Evolutionary conservation across 2,888 invertebrate genomes (phyloP).

Genomic region (Isotomurus palustris): DNA sequence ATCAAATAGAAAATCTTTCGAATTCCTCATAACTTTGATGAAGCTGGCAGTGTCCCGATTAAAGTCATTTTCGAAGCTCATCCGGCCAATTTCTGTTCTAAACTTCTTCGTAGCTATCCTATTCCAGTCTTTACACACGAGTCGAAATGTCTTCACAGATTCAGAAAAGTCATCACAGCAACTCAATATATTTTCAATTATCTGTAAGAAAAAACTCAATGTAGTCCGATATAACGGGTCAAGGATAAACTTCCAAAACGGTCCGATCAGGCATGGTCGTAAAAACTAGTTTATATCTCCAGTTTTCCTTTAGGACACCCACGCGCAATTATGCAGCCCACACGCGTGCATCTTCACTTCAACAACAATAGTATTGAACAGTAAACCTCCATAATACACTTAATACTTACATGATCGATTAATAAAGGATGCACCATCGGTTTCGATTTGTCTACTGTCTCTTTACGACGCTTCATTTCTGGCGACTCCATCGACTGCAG

Average conservation of each 20-base stretch:
- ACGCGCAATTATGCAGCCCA: too few species aligned
- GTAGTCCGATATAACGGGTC: neutral
- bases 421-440: constrained; percentile 10
- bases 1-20: constrained; percentile 14
- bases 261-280: too few species aligned
- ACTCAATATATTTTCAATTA: constrained; percentile 16
- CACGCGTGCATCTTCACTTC: too few species aligned
- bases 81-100: constrained; percentile 9
- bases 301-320: too few species aligned
- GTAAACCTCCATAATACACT: too few species aligned
- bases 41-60: constrained; percentile 14
- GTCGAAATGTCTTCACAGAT: constrained; percentile 16
- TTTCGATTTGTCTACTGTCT: neutral
- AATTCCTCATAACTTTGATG: constrained; percentile 16
- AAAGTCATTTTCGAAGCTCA: constrained; percentile 21
- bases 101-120: constrained; percentile 16
- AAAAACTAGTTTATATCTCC: too few species aligned
- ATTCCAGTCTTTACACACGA: constrained; percentile 16
- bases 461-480: neutral
- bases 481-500: too few species aligned
- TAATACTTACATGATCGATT: constrained; percentile 17
- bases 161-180: neutral
- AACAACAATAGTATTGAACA: too few species aligned
- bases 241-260: too few species aligned
- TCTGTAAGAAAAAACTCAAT: constrained; percentile 8